A percentile compares a stretch with the other conserved stretches of the same genome.
phyloP scores from a whole-genome alignment of 1,140 invertebrate species.

The Pissodes strobi region DNA sequence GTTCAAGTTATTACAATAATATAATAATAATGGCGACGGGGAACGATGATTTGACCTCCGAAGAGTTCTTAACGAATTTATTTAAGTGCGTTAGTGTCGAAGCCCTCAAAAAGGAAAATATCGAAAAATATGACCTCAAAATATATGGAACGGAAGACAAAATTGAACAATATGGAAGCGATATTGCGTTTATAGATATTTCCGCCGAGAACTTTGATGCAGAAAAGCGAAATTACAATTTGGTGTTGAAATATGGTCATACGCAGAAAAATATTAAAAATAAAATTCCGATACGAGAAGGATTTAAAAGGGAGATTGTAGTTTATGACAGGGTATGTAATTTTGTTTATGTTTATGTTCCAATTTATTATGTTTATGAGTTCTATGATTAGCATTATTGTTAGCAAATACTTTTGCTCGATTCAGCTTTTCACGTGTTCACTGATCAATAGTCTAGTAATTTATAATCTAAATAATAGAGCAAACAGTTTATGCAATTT shows the following conservation, averaged over 20 bases:
- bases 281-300: conserved; percentile 21
- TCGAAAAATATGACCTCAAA: conserved; percentile 31
- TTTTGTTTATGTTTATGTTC: too few relatives aligned
- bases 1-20: too few relatives aligned
- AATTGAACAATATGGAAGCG: conserved; percentile 29
- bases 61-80: conserved; percentile 15
- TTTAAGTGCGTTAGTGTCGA: conserved; percentile 29
- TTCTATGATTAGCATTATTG: too few relatives aligned
- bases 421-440: too few relatives aligned
- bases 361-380: too few relatives aligned
- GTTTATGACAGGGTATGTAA: conserved; percentile 27
- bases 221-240: conserved; percentile 16
- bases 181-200: conserved; percentile 35
- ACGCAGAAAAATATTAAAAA: conserved; percentile 13
- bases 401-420: too few relatives aligned
- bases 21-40: not conserved
- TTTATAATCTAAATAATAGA: too few relatives aligned
- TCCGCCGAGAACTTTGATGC: conserved; percentile 13
- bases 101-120: conserved; percentile 25
- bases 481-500: too few relatives aligned
- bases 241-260: conserved; percentile 35
- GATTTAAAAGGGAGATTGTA: conserved; percentile 29
- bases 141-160: conserved; percentile 32
- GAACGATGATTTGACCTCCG: not conserved
- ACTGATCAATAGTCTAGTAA: too few relatives aligned